Percentiles rank a stretch among this genome's conserved stretches.
Conservation (phyloP, 1,140 invertebrate genomes). For the Leptinotarsa defecta region DNA sequence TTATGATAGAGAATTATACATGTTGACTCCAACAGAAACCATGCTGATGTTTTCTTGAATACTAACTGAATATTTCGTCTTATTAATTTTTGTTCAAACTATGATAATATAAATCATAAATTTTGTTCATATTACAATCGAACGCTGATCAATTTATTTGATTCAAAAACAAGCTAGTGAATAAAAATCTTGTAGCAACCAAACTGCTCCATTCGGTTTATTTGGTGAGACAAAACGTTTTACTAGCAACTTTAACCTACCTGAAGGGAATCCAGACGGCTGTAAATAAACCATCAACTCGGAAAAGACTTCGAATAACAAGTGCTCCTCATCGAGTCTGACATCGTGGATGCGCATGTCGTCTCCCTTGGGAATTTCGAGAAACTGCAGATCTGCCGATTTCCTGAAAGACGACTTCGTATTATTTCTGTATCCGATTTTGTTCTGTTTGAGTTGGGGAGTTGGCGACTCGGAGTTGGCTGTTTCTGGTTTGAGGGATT, state of each 20-base stretch:
- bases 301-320: constrained; percentile 47
- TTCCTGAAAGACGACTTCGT: constrained; percentile 30
- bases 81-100: too few relatives aligned
- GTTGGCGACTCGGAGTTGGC: constrained; percentile 16
- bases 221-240: neutral
- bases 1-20: too few relatives aligned
- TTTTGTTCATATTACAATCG: too few relatives aligned
- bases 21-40: too few relatives aligned
- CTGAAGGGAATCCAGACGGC: constrained; percentile 43
- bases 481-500: constrained; percentile 8
- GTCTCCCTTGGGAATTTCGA: constrained; percentile 47
- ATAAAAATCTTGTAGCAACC: too few relatives aligned
- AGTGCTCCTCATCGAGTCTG: constrained; percentile 42
- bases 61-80: too few relatives aligned
- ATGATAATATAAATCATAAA: too few relatives aligned
- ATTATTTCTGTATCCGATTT: constrained; percentile 38
- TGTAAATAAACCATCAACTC: constrained; percentile 45
- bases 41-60: too few relatives aligned
- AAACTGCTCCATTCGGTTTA: too few relatives aligned
- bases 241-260: constrained; percentile 32
- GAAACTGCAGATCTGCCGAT: constrained; percentile 38
- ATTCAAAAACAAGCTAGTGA: too few relatives aligned
- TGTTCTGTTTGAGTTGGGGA: constrained; percentile 28
- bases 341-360: constrained; percentile 46
- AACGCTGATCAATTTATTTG: too few relatives aligned